These are phyloP conservation scores for Andrena cerasifolii DNA, from an alignment of 1,140 invertebrate species.

Conservation along the genomic window DNA sequence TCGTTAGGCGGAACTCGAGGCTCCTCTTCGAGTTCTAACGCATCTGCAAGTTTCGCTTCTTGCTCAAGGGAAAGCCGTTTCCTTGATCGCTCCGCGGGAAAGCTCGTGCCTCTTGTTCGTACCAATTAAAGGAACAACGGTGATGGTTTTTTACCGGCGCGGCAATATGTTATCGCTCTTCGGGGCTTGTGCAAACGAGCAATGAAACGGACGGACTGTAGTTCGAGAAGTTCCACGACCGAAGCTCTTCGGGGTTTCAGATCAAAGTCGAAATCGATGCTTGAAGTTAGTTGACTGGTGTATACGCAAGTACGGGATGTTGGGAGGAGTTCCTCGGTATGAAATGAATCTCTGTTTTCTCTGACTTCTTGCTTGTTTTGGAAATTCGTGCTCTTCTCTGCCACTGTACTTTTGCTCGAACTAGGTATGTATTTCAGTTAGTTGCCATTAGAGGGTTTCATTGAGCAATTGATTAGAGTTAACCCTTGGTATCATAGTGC, in stretches of 20 bases:
- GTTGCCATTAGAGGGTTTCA: too few relatives aligned
- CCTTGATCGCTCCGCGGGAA: constrained; percentile 13
- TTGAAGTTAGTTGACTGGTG: too few relatives aligned
- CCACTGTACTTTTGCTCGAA: too few relatives aligned
- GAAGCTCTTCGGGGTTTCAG: background rate
- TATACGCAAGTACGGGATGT: too few relatives aligned
- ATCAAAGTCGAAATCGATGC: background rate
- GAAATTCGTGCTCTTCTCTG: too few relatives aligned
- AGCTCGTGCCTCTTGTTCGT: background rate
- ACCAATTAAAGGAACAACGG: constrained; percentile 3
- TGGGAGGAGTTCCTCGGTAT: too few relatives aligned
- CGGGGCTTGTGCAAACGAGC: too few relatives aligned
- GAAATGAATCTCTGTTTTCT: too few relatives aligned
- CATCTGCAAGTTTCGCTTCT: constrained; percentile 19
- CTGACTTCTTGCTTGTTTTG: too few relatives aligned
- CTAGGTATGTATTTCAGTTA: too few relatives aligned
- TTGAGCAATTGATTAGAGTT: too few relatives aligned
- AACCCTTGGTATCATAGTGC: too few relatives aligned
- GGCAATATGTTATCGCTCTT: background rate
- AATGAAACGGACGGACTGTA: background rate
- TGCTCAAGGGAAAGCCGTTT: background rate
- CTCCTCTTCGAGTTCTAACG: background rate
- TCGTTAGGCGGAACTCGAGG: constrained; percentile 37
- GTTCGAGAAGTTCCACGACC: background rate
- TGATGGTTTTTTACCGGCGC: background rate